Percentiles rank a stretch among this genome's conserved stretches.
Conservation (phyloP, 1,140 invertebrate genomes). For the Stegodyphus mimosarum region DNA sequence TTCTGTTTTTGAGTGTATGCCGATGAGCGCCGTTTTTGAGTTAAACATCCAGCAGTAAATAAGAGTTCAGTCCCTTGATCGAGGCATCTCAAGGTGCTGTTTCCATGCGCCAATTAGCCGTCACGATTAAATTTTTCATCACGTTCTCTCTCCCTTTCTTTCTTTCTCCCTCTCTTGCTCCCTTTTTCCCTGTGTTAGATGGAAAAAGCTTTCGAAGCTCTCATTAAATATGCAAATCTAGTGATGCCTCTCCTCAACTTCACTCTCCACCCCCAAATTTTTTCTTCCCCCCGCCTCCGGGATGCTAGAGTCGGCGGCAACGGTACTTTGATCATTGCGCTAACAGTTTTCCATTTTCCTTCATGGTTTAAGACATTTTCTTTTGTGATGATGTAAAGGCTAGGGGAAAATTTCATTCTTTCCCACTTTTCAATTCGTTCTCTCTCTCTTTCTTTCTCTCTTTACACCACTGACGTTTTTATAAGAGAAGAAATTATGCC, state of each 20-base stretch:
- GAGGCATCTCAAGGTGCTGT: background rate
- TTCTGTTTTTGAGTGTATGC: too few relatives aligned
- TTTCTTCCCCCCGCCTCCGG: conserved; percentile 1
- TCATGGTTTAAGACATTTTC: conserved; percentile 60
- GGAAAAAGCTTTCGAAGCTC: conserved; percentile 45
- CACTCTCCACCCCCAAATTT: background rate
- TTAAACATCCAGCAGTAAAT: too few relatives aligned
- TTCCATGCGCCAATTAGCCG: conserved; percentile 50
- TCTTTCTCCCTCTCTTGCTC: conserved; percentile 1
- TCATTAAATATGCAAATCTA: conserved; percentile 60
- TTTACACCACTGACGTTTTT: conserved; percentile 51
- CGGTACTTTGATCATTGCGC: conserved; percentile 55
- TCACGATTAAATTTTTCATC: conserved; percentile 57
- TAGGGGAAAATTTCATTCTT: conserved; percentile 55
- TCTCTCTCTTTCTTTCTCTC: conserved; percentile 19
- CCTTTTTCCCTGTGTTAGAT: background rate
- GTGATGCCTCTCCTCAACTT: conserved; percentile 47
- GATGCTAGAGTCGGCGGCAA: conserved; percentile 15
- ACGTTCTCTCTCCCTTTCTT: conserved; percentile 31
- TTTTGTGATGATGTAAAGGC: conserved; percentile 39
- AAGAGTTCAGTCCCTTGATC: conserved; percentile 11
- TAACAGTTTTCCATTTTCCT: conserved; percentile 59
- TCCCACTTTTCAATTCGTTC: conserved; percentile 48
- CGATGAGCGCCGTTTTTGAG: too few relatives aligned
- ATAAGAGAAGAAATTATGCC: conserved; percentile 58